Evolutionary conservation across 2,113 vertebrate species (phyloP), one percentile per base, ranked within the genome.

Genomic region (Phrynocephalus versicolor): DNA sequence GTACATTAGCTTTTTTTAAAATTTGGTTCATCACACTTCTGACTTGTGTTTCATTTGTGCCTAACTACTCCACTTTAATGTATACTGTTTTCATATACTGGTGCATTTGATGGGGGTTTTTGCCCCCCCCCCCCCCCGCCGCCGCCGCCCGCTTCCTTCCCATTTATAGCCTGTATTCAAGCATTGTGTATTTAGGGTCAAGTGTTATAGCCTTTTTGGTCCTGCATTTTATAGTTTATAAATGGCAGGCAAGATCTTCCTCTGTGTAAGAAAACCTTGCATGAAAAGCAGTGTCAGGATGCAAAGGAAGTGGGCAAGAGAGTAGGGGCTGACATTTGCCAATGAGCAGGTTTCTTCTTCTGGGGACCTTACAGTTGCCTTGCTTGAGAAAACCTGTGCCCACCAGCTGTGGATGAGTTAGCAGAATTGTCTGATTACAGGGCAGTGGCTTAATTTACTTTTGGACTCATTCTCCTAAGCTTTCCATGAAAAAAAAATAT

Each of bases 391-490:
- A 92, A 86, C 84, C 92, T 25, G 86, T 55, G 58, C 71, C 15
- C 14, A 57, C 89, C 90, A 92, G 75, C 73, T 71, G 83, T 60
- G 84, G 88, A 88, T 82, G 88, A 90, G 83, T 85, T 89, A 90
- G 88, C 89, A 90, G 89, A 93, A 92, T 76, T 89, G 82, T 82
- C 60, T 90, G 93, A 96, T 95, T 95, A 90, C 92, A 91, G 77
- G 62, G 91, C 92, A 88, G 62, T 93, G 90, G 95, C 95, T 96
- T 95, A 94, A 95, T 96, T 95, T 96, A 92, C 93, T 94, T 94
- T 93, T 90, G 91, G 92, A 92, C 91, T 92, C 94, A 94, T 94
- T 96, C 95, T 95, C 91, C 87, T 95, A 95, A 90, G 90, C 94
- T 96, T 95, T 93, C 2, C 92, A 93, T 78, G 91, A 95, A 57